phyloP scores from a whole-genome alignment of 2,113 vertebrate genomes.

The Astur gentilis region DNA sequence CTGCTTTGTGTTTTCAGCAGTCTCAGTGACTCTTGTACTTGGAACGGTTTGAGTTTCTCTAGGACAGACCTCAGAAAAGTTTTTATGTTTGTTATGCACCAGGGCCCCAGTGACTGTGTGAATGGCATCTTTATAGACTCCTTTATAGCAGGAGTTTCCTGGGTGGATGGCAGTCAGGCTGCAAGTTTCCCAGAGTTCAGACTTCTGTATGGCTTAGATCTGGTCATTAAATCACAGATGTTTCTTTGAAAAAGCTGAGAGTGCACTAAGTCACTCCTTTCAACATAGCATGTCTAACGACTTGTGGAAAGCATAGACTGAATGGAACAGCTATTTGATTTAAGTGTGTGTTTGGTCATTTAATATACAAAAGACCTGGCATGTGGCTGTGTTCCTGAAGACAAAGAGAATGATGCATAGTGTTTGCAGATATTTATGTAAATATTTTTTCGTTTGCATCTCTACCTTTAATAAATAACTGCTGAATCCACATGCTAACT shows the following conservation, averaged over 20 bases:
- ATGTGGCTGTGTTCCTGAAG: constrained; percentile 1
- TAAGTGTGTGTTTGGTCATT: constrained; percentile 32
- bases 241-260: constrained; percentile 57
- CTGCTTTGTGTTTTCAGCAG: constrained; percentile 8
- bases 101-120: background rate
- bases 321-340: constrained; percentile 21
- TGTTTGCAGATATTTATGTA: constrained; percentile 25
- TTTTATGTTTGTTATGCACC: background rate
- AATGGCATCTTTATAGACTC: constrained; percentile 51
- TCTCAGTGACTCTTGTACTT: background rate
- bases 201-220: constrained; percentile 33
- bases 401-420: constrained; percentile 16
- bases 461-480: background rate
- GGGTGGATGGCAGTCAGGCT: constrained; percentile 36
- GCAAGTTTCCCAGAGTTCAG: constrained; percentile 47
- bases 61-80: background rate
- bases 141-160: constrained; percentile 42
- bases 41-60: background rate
- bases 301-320: constrained; percentile 31
- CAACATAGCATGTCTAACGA: constrained; percentile 22
- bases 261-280: constrained; percentile 35
- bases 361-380: background rate
- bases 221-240: constrained; percentile 63
- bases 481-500: background rate
- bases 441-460: constrained; percentile 27